phyloP scores from a whole-genome alignment of 2,797 vertebrate genomes.

The Lagorchestes hirsutus region DNA sequence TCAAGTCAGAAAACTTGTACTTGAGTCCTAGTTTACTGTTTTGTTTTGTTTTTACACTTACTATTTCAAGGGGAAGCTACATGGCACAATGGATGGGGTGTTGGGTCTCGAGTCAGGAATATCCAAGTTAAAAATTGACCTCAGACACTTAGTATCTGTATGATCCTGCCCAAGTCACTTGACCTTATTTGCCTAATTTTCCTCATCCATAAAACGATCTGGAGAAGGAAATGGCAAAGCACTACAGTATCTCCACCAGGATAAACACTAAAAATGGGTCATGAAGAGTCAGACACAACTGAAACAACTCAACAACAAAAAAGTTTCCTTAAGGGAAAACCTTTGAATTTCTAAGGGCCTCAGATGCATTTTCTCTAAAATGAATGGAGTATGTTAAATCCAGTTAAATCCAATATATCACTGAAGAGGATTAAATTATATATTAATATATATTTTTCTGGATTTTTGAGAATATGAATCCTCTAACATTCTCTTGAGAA shows the following conservation, averaged over 20 bases:
- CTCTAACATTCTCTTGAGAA: neutral
- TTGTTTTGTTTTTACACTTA: too few relatives aligned
- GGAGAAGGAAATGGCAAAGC: too few relatives aligned
- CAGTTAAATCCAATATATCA: neutral
- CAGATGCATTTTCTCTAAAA: neutral
- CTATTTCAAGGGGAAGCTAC: too few relatives aligned
- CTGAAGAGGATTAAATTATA: neutral
- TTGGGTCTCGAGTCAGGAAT: too few relatives aligned
- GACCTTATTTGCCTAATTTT: too few relatives aligned
- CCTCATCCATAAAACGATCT: too few relatives aligned
- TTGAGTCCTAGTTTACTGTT: too few relatives aligned
- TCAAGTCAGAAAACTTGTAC: too few relatives aligned
- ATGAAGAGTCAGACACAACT: neutral
- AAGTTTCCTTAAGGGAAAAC: neutral
- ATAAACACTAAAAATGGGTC: neutral
- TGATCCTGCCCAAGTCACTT: too few relatives aligned
- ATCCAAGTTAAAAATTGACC: too few relatives aligned
- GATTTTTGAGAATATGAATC: neutral
- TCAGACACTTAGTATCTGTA: too few relatives aligned
- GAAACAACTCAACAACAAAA: neutral
- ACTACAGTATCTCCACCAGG: neutral
- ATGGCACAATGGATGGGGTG: too few relatives aligned
- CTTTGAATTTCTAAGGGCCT: neutral
- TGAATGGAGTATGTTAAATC: neutral
- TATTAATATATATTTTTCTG: neutral